Evolutionary conservation across 2,113 vertebrate genomes (phyloP), one percentile per base, ranked within the genome.

Genomic region (Monarcha castaneiventris): DNA sequence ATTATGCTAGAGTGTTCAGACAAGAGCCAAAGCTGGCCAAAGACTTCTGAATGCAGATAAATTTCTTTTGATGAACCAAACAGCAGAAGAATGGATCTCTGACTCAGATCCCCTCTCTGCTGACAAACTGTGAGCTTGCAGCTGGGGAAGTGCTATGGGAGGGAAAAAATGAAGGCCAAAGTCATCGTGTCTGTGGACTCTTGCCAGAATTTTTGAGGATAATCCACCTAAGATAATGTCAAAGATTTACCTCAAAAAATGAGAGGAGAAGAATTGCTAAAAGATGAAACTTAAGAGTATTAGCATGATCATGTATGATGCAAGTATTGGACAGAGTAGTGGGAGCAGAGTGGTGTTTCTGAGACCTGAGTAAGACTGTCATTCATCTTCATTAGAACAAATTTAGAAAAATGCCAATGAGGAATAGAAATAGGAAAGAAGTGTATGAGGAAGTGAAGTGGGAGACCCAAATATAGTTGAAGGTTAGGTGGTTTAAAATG

Each of bases 21-120:
- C 20, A 52, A 73, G 67, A 90, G 26, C 35, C 46, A 69, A 82
- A 89, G 90, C 37, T 92, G 75, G 67, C 46, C 54, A 88, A 69
- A 84, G 67, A 35, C 39, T 96, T 85, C 71, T 95, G 82, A 94
- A 86, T 83, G 46, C 71, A 41, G 59, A 73, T 62, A 54, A 73
- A 79, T 91, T 59, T 75, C 68, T 89, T 74, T 94, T 94, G 77
- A 93, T 69, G 71, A 87, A 63, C 35, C 30, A 21, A 33, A 46
- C 46, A 85, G 66, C 1, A 16, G 74, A 85, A 82, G 66, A 84
- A 55, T 79, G 54, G 62, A 90, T 88, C 54, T 90, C 75, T 95
- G 94, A 94, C 87, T 97, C 92, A 83, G 71, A 80, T 82, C 48
- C 56, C 18, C 27, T 59, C 56, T 73, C 51, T 90, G 90, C 90